Percentiles rank a stretch among this genome's conserved stretches.
phyloP scores from a whole-genome alignment of 2,113 vertebrate genomes.

The Trochalopteron elliotii region DNA sequence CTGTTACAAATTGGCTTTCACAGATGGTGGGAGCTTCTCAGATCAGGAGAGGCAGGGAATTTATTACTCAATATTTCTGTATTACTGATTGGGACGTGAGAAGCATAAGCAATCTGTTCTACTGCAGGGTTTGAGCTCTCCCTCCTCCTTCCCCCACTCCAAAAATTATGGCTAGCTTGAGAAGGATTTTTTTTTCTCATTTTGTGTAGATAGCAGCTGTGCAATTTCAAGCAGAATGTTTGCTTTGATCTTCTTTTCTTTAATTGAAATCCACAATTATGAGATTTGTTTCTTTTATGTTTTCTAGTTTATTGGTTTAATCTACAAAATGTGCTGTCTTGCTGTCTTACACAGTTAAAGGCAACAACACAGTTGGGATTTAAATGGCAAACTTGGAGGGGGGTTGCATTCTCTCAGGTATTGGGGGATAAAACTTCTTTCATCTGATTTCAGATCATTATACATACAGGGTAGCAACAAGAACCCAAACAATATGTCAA shows the following conservation, averaged over 20 bases:
- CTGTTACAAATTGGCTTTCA: slow-evolving; percentile 84
- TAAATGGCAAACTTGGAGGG: slow-evolving; percentile 71
- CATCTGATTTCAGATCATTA: slow-evolving; percentile 47
- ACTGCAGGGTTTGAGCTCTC: slow-evolving; percentile 68
- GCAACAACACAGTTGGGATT: slow-evolving; percentile 76
- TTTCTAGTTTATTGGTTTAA: slow-evolving; percentile 83
- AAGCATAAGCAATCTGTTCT: slow-evolving; percentile 74
- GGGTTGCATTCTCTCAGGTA: slow-evolving; percentile 44
- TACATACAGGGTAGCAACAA: slow-evolving; percentile 25
- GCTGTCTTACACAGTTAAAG: slow-evolving; percentile 80
- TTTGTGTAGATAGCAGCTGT: slow-evolving; percentile 81
- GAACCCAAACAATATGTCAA: slow-evolving; percentile 25
- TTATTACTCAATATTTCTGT: slow-evolving; percentile 86
- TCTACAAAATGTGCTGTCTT: slow-evolving; percentile 82
- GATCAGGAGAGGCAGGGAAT: slow-evolving; percentile 78
- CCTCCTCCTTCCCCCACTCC: slow-evolving; percentile 39
- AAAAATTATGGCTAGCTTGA: slow-evolving; percentile 75
- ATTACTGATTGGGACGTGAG: slow-evolving; percentile 81
- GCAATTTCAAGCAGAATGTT: slow-evolving; percentile 83
- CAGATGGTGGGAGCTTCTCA: slow-evolving; percentile 81
- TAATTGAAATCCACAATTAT: slow-evolving; percentile 86
- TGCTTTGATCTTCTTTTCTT: slow-evolving; percentile 82
- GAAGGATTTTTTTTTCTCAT: slow-evolving; percentile 56
- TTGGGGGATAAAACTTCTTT: slow-evolving; percentile 38
- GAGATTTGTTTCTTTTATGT: slow-evolving; percentile 86